These are phyloP conservation scores for Trilocha varians DNA, from an alignment of 2,888 invertebrate species.

Conservation along the genomic window DNA sequence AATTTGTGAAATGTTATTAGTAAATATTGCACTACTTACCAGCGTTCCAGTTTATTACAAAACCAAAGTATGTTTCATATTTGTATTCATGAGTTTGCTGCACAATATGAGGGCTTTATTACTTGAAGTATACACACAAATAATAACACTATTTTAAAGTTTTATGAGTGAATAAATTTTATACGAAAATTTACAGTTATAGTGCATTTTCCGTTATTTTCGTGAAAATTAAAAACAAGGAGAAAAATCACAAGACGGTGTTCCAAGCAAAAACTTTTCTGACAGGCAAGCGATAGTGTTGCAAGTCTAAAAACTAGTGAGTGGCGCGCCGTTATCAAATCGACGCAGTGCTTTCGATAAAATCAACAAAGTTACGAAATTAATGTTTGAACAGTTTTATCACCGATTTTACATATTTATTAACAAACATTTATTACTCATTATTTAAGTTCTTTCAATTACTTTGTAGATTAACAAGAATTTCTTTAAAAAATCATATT, in stretches of 20 bases:
- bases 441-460: too few species aligned
- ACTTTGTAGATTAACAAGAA: too few species aligned
- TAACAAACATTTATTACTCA: too few species aligned
- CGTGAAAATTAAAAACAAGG: constrained; percentile 49
- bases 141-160: constrained; percentile 13
- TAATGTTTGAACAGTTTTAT: too few species aligned
- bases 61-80: constrained; percentile 63
- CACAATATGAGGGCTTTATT: constrained; percentile 46
- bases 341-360: too few species aligned
- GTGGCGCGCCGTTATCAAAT: background rate
- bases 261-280: constrained; percentile 27
- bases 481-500: too few species aligned
- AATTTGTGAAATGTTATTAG: background rate
- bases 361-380: too few species aligned
- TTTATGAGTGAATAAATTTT: constrained; percentile 22
- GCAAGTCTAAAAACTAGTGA: constrained; percentile 5
- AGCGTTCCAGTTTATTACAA: constrained; percentile 49
- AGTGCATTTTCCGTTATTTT: constrained; percentile 60
- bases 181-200: constrained; percentile 39
- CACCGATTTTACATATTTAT: too few species aligned
- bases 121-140: constrained; percentile 20
- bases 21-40: constrained; percentile 42
- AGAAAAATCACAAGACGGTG: constrained; percentile 51
- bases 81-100: constrained; percentile 57
- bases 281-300: constrained; percentile 4